Conservation (phyloP, 2,113 vertebrate species). For the Tragelaphus scriptus region DNA sequence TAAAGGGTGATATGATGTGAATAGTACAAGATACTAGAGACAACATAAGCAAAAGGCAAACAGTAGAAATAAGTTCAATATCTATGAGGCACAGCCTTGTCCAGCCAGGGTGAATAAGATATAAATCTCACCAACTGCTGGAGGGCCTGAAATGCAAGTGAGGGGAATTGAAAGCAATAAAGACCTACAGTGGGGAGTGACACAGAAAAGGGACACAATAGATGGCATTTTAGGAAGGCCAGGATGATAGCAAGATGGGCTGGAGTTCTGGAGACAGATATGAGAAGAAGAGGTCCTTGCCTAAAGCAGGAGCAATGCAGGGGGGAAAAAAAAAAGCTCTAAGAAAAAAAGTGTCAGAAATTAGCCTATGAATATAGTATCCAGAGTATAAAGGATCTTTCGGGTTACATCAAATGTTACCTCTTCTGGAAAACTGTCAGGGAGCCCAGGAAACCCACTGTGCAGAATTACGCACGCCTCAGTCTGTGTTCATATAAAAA, state of each 20-base stretch:
- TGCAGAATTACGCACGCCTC: background rate
- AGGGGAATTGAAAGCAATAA: background rate
- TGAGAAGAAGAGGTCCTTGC: background rate
- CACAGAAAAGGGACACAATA: background rate
- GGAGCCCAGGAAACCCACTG: background rate
- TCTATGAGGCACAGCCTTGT: background rate
- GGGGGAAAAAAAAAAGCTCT: background rate
- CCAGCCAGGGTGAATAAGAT: background rate
- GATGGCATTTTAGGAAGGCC: background rate
- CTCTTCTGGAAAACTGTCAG: background rate
- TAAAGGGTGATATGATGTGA: background rate
- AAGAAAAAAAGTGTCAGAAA: background rate
- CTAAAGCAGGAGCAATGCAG: background rate
- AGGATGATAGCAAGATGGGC: background rate
- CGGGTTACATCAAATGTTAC: background rate
- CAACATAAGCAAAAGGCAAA: background rate
- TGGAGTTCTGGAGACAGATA: background rate
- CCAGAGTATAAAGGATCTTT: background rate
- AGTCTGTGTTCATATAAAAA: background rate
- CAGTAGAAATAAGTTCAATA: background rate
- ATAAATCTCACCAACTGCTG: background rate
- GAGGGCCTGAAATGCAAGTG: background rate
- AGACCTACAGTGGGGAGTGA: background rate
- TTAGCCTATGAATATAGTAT: background rate
- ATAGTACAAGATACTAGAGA: background rate